Evolutionary conservation across 2,888 invertebrate species (phyloP).

Genomic region (Diaphora mendica): DNA sequence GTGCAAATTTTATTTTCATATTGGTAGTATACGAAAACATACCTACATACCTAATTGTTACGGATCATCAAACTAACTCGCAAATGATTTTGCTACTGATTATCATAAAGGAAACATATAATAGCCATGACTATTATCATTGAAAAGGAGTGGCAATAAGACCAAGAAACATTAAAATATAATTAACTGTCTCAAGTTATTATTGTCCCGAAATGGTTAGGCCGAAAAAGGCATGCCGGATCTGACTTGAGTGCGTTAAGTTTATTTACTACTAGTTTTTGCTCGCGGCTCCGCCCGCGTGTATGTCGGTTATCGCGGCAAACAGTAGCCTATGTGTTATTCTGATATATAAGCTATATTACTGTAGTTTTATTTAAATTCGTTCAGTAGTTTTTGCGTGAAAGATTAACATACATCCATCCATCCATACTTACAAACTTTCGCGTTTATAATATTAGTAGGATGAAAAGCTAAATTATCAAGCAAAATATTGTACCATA

Average conservation of each 20-base stretch:
- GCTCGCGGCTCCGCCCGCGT: no score
- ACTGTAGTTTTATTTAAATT: no score
- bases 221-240: conserved; percentile 22
- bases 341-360: no score
- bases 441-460: no score
- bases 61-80: conserved; percentile 32
- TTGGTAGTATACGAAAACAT: no score
- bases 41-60: conserved; percentile 7
- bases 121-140: conserved; percentile 43
- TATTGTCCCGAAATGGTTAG: conserved; percentile 26
- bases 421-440: no score
- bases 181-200: conserved; percentile 22
- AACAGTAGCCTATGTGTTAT: no score
- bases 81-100: conserved; percentile 41
- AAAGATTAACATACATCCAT: no score
- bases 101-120: conserved; percentile 44
- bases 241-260: conserved; percentile 14
- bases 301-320: no score
- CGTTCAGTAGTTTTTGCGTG: no score
- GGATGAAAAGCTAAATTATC: conserved; percentile 4
- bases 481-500: conserved; percentile 24
- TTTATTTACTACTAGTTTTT: conserved; percentile 9
- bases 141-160: conserved; percentile 36
- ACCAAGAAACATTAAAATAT: conserved; percentile 33
- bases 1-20: no score